phyloP scores from a whole-genome alignment of 2,888 invertebrate genomes.

The Geophilus truncorum region DNA sequence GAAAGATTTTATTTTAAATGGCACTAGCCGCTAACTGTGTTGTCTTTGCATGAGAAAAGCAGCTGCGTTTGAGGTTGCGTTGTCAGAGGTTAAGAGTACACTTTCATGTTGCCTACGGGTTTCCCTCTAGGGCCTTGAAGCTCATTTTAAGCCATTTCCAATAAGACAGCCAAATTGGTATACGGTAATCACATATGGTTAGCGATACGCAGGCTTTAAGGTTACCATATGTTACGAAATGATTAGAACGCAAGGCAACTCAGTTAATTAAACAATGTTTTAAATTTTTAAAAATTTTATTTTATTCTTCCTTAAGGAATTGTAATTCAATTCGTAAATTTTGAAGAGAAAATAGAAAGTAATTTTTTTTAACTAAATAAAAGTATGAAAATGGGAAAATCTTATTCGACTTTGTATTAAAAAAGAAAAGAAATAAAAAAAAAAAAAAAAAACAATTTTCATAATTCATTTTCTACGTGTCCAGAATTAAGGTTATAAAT shows the following conservation, averaged over 20 bases:
- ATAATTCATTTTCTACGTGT: background rate
- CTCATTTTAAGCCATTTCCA: background rate
- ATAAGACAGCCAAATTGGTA: background rate
- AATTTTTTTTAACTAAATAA: too few species aligned
- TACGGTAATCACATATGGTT: background rate
- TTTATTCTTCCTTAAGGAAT: too few species aligned
- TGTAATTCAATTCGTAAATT: too few species aligned
- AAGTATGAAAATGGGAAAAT: too few species aligned
- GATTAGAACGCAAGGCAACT: too few species aligned
- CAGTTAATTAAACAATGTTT: too few species aligned
- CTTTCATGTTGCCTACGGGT: background rate
- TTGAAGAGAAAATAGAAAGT: too few species aligned
- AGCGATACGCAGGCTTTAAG: background rate
- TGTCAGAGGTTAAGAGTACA: conserved; percentile 1
- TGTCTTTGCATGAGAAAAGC: background rate
- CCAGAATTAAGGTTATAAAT: background rate
- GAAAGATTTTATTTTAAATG: background rate
- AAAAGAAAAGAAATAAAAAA: too few species aligned
- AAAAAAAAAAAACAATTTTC: background rate
- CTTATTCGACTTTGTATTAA: too few species aligned
- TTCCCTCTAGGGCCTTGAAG: background rate
- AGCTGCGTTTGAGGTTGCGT: background rate
- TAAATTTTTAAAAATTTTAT: too few species aligned
- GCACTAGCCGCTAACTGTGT: background rate
- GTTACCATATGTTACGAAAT: too few species aligned